phyloP scores from a whole-genome alignment of 2,888 invertebrate genomes.

The Gortyna flavago region DNA sequence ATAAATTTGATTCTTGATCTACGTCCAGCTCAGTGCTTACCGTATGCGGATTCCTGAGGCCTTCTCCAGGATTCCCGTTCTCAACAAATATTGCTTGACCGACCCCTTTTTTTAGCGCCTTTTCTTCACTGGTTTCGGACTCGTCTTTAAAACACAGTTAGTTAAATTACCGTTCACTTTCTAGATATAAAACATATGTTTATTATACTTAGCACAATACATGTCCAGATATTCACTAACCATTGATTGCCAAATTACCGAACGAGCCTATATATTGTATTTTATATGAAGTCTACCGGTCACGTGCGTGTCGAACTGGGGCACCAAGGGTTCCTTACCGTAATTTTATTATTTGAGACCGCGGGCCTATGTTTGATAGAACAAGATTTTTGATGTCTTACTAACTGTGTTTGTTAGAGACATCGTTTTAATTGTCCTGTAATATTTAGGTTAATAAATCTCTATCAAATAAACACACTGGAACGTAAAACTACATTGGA shows the following conservation, averaged over 20 bases:
- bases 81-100: not conserved
- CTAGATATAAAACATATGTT: not conserved
- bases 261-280: not conserved
- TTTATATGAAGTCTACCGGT: not conserved
- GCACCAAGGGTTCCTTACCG: constrained; percentile 6
- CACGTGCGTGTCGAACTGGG: too few relatives aligned
- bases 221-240: not conserved
- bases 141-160: not conserved
- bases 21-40: not conserved
- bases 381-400: not conserved
- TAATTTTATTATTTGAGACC: not conserved
- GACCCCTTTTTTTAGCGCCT: too few relatives aligned
- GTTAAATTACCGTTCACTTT: not conserved
- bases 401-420: too few relatives aligned
- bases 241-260: not conserved
- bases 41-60: not conserved
- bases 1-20: too few relatives aligned
- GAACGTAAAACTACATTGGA: not conserved
- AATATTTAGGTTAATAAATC: not conserved
- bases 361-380: not conserved
- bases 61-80: not conserved
- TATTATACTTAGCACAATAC: too few relatives aligned
- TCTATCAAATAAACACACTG: not conserved
- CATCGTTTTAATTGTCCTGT: not conserved
- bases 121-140: not conserved